These are phyloP conservation scores for Turritopsis rubra DNA, from an alignment of 30 jellyfish, hydroid and myxozoan genomes.

Conservation along the genomic window DNA sequence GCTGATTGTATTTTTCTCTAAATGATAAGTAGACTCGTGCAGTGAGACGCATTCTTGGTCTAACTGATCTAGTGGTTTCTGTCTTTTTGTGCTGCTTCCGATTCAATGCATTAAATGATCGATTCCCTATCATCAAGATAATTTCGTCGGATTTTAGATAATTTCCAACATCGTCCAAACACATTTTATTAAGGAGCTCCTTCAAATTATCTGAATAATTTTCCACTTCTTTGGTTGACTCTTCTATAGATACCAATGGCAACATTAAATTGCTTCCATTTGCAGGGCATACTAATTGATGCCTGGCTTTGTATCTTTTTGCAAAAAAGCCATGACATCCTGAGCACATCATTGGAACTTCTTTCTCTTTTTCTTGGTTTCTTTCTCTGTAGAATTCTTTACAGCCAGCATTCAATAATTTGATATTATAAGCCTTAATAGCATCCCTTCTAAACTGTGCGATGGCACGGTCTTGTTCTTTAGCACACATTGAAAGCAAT, in stretches of 20 bases:
- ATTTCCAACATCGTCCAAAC: slow-evolving; percentile 3
- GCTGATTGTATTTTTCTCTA: neutral
- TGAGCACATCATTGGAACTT: neutral
- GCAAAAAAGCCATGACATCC: neutral
- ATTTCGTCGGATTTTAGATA: neutral
- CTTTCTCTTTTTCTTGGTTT: neutral
- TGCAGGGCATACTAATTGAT: slow-evolving; percentile 5
- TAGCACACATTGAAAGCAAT: neutral
- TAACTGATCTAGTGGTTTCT: neutral
- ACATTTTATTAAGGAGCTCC: neutral
- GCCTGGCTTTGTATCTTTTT: neutral
- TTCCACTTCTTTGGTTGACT: neutral
- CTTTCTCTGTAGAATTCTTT: neutral
- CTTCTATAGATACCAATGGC: neutral
- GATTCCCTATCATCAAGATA: neutral
- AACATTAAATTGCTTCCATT: neutral
- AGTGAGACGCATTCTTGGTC: slow-evolving; percentile 20
- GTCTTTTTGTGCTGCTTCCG: neutral
- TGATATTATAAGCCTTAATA: neutral
- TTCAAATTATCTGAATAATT: neutral
- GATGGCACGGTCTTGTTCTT: neutral
- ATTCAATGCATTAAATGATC: neutral
- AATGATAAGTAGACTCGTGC: slow-evolving; percentile 19
- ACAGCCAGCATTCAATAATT: neutral
- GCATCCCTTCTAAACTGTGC: neutral